A percentile compares a stretch with the other conserved stretches of the same genome.
Evolutionary conservation across 2,113 vertebrate species (phyloP).

Genomic region (Elephantulus edwardii): DNA sequence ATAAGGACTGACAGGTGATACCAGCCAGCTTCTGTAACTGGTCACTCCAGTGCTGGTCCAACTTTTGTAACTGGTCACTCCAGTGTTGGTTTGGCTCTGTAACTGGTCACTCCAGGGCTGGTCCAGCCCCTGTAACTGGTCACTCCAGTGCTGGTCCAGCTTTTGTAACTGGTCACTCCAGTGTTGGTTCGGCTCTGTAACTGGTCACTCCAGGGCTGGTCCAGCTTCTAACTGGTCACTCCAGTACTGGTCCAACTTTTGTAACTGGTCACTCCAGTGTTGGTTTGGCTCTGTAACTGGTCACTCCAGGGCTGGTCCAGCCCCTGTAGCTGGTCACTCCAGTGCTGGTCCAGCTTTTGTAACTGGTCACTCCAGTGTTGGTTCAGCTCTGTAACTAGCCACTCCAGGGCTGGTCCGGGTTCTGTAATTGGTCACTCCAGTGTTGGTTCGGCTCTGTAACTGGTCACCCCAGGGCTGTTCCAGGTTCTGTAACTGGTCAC

Average conservation of each 20-base stretch:
- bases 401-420: not conserved
- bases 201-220: not conserved
- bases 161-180: too few relatives aligned
- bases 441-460: accelerated
- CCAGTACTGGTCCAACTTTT: not conserved
- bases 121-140: too few relatives aligned
- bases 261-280: not conserved
- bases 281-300: accelerated
- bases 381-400: too few relatives aligned
- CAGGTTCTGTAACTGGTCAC: too few relatives aligned
- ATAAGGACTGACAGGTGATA: not conserved
- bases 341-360: not conserved
- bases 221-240: too few relatives aligned
- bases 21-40: not conserved
- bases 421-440: not conserved
- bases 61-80: too few relatives aligned
- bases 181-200: accelerated
- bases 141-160: not conserved
- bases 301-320: not conserved
- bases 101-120: not conserved
- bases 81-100: accelerated
- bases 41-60: not conserved
- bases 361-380: not conserved
- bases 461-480: not conserved
- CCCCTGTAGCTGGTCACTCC: too few relatives aligned